Percentiles rank a stretch among this genome's conserved stretches.
phyloP scores from a whole-genome alignment of 2,113 vertebrate genomes.

The Limnothrissa miodon region DNA sequence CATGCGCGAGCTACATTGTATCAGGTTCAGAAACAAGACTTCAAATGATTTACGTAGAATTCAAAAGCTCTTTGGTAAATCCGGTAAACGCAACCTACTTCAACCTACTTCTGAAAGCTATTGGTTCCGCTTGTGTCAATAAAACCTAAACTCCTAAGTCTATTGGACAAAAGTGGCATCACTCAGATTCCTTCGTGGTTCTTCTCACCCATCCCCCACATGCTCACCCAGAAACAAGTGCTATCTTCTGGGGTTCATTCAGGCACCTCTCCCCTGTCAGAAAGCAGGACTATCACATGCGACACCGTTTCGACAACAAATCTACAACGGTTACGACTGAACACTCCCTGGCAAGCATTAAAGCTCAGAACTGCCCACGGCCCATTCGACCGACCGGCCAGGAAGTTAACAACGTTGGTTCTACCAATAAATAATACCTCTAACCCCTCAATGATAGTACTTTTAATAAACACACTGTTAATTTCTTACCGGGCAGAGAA shows the following conservation, averaged over 20 bases:
- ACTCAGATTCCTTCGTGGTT: slow-evolving; percentile 23
- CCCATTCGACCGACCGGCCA: background rate
- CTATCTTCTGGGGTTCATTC: background rate
- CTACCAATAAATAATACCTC: background rate
- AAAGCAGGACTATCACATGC: background rate
- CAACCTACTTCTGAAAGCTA: slow-evolving; percentile 29
- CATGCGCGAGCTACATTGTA: background rate
- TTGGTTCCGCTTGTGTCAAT: slow-evolving; percentile 49
- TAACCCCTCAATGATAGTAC: background rate
- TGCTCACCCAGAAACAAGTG: slow-evolving; percentile 24
- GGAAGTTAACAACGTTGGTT: background rate
- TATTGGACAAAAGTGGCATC: slow-evolving; percentile 53
- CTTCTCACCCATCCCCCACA: slow-evolving; percentile 23
- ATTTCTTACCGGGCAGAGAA: slow-evolving; percentile 27
- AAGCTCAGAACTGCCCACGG: background rate
- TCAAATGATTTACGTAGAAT: background rate
- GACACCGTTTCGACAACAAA: background rate
- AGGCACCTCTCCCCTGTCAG: background rate
- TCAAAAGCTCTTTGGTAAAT: background rate
- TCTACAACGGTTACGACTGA: background rate
- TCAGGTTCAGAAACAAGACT: background rate
- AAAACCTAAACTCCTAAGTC: background rate
- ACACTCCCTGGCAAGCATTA: background rate
- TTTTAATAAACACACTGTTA: background rate
- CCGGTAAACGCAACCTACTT: slow-evolving; percentile 35